phyloP scores from a whole-genome alignment of 2,113 vertebrate genomes.

The Leptocoma aspasia region DNA sequence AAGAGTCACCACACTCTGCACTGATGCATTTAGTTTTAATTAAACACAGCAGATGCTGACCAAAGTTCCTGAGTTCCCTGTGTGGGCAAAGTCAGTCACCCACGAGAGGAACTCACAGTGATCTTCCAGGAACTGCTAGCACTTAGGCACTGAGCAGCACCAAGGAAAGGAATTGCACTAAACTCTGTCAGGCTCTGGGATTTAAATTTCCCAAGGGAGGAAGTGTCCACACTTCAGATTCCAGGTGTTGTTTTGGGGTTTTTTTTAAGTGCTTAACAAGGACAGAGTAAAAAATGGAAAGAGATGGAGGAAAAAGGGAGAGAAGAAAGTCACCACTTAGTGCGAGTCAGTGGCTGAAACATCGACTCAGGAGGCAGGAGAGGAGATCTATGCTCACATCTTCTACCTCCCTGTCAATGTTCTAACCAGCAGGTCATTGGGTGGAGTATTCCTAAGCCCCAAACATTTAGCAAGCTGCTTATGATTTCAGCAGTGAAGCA shows the following conservation, averaged over 20 bases:
- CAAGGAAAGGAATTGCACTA: not conserved
- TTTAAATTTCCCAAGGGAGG: not conserved
- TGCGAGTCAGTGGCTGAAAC: not conserved
- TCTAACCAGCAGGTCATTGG: not conserved
- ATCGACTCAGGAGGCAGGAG: not conserved
- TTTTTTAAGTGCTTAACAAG: not conserved
- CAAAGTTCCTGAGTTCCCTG: not conserved
- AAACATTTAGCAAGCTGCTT: not conserved
- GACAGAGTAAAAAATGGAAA: not conserved
- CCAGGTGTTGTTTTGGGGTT: not conserved
- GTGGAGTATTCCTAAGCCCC: conserved; percentile 8
- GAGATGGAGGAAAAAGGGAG: not conserved
- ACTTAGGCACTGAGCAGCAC: not conserved
- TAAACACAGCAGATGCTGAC: not conserved
- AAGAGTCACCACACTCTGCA: not conserved
- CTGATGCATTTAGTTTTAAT: not conserved
- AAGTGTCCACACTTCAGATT: not conserved
- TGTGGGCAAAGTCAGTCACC: not conserved
- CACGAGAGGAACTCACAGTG: accelerated
- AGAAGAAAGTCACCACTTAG: not conserved
- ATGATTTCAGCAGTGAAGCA: not conserved
- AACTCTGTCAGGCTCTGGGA: not conserved
- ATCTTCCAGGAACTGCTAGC: not conserved
- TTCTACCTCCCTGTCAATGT: not conserved
- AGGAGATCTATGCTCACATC: not conserved